phyloP scores from a whole-genome alignment of 2,888 invertebrate genomes.

The Napeogenes sylphis region DNA sequence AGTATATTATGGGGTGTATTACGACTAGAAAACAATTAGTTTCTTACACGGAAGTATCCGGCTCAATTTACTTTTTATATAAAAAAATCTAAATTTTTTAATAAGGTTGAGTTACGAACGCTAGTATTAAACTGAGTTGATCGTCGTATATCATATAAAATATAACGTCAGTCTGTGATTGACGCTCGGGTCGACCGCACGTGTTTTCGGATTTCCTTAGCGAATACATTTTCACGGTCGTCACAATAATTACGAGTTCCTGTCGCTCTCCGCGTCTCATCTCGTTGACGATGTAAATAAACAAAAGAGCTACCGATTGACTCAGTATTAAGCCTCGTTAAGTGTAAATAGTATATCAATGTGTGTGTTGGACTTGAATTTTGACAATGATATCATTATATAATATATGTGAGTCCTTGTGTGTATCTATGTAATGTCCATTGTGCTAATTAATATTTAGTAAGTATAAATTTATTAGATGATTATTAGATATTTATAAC shows the following conservation, averaged over 20 bases:
- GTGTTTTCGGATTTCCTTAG: slow-evolving; percentile 18
- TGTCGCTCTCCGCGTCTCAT: slow-evolving; percentile 28
- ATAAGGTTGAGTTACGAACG: too few species aligned
- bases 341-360: slow-evolving; percentile 44
- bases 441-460: slow-evolving; percentile 4
- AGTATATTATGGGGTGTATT: too few species aligned
- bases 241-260: slow-evolving; percentile 5
- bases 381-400: background rate
- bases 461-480: too few species aligned
- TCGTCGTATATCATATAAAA: too few species aligned
- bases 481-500: slow-evolving; percentile 3
- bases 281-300: slow-evolving; percentile 55
- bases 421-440: slow-evolving; percentile 9
- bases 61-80: too few species aligned
- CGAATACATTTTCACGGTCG: slow-evolving; percentile 31
- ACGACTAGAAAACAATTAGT: too few species aligned
- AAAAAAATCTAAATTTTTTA: too few species aligned
- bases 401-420: slow-evolving; percentile 14
- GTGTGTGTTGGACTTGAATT: too few species aligned
- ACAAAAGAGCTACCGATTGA: slow-evolving; percentile 49
- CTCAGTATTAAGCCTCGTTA: slow-evolving; percentile 41
- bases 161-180: slow-evolving; percentile 50
- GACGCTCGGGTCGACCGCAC: slow-evolving; percentile 51
- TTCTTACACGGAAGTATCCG: too few species aligned
- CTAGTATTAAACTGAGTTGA: too few species aligned